A percentile compares a stretch with the other conserved stretches of the same genome.
Conservation (phyloP, 2,888 invertebrate genomes). For the Leucania comma region DNA sequence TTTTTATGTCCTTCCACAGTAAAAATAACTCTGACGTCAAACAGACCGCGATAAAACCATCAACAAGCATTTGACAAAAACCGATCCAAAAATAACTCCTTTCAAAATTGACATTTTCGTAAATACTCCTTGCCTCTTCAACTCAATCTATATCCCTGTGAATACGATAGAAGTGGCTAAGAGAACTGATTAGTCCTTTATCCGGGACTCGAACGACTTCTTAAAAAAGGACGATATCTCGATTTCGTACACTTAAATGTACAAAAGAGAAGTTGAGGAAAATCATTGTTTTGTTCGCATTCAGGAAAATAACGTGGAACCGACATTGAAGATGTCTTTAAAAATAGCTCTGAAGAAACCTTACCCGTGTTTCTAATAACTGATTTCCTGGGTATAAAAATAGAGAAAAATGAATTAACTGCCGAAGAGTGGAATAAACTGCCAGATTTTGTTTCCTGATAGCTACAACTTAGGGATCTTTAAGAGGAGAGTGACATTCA, state of each 20-base stretch:
- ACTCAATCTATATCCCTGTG: constrained; percentile 27
- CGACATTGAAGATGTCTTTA: neutral
- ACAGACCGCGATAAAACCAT: no score
- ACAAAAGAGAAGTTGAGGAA: constrained; percentile 37
- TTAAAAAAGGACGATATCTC: constrained; percentile 69
- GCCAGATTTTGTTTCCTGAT: no score
- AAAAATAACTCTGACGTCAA: no score
- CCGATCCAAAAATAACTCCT: neutral
- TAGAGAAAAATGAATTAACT: no score
- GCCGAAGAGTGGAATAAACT: no score
- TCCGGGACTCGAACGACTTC: constrained; percentile 59
- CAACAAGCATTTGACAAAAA: neutral
- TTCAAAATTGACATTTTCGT: neutral
- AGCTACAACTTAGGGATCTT: no score
- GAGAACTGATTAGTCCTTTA: constrained; percentile 70
- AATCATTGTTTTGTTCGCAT: constrained; percentile 21
- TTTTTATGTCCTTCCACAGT: no score
- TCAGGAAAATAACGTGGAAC: constrained; percentile 3
- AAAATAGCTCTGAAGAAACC: neutral
- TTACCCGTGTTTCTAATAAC: neutral
- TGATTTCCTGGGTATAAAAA: no score
- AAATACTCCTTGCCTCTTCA: neutral
- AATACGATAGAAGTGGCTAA: constrained; percentile 48
- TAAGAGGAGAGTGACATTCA: no score
- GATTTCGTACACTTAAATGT: constrained; percentile 55